Base-by-base conservation (phyloP, 2,797 vertebrate genomes). In the Anguilla pacifica region DNA sequence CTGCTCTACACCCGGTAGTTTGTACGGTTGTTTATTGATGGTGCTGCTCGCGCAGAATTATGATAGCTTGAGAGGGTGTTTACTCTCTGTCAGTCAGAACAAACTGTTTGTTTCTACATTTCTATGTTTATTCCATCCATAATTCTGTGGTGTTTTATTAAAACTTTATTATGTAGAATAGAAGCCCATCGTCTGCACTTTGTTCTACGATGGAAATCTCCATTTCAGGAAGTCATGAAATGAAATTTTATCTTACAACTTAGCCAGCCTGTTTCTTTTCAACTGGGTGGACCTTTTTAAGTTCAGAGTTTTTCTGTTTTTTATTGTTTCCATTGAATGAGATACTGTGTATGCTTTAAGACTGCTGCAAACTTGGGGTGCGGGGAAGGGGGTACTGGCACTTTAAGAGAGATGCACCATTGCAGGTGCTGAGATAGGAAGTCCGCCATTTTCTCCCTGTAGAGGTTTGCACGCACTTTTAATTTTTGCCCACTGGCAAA, bases 361-460 rank as follows among this genome's bases (percentile, higher is more conserved):
- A 81, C 19, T 17, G 35, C 35, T 35, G 72, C 15, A 3, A 39
- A 35, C 43, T 35, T 43, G 77, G 15, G 39, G 77, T 35, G 46
- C 3, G 6, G 35, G 13, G 17, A 5, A 39, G 11, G 74, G 35
- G 13, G 17, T 15, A 35, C 70, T 4, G 10, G 35, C 74, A 79
- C 39, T 79, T 79, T 79, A 17, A 43, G 43, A 82, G 79, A 39
- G 17, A 79, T 3, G 15, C 15, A 79, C 81, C 81, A 51, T 49
- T 15, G 81, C 57, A 51, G 25, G 43, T 46, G 46, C 46, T n/a
- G 15, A 43, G 31, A n/a, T 51, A 79, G 87, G 67, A 88, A 88
- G 7, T 74, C 53, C 2, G 83, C 64, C 87, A 88, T 88, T 88
- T 88, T 74, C 2, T 49, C 35, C 10, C 51, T 59, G n/a, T n/a